These are phyloP conservation scores for Scophthalmus maximus DNA, from an alignment of 2,113 vertebrate genomes.

Conservation along the genomic window DNA sequence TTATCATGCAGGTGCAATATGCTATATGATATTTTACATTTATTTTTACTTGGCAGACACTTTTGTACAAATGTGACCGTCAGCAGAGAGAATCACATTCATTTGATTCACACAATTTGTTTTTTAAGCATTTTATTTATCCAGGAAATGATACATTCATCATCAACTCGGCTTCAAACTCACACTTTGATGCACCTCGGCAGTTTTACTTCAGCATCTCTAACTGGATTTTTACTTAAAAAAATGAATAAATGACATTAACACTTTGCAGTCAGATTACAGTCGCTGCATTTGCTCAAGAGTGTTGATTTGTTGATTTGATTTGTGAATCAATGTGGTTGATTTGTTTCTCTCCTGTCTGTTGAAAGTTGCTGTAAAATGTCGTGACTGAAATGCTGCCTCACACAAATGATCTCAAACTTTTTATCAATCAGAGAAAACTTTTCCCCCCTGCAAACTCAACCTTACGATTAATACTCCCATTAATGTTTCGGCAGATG, in stretches of 20 bases:
- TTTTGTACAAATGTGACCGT: not conserved
- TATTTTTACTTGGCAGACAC: not conserved
- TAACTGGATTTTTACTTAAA: conserved; percentile 19
- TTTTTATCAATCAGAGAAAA: not conserved
- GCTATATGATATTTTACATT: not conserved
- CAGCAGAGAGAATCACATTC: not conserved
- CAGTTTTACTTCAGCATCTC: not conserved
- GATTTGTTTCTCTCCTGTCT: too few species aligned
- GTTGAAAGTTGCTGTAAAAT: too few species aligned
- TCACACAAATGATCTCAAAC: not conserved
- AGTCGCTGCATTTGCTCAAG: conserved; percentile 6
- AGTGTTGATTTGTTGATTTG: too few species aligned
- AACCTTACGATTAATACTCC: too few species aligned
- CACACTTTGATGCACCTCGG: not conserved
- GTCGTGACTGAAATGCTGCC: too few species aligned
- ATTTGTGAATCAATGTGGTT: too few species aligned
- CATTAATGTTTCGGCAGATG: not conserved
- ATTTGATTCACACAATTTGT: not conserved
- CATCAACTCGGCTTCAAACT: too few species aligned
- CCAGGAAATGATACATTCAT: not conserved
- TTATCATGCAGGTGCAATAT: not conserved
- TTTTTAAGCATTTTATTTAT: not conserved
- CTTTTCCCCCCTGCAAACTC: not conserved
- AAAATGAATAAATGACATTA: conserved; percentile 2
- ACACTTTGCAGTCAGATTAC: not conserved